phyloP scores from a whole-genome alignment of 2,113 vertebrate species.

The Elephas maximus region DNA sequence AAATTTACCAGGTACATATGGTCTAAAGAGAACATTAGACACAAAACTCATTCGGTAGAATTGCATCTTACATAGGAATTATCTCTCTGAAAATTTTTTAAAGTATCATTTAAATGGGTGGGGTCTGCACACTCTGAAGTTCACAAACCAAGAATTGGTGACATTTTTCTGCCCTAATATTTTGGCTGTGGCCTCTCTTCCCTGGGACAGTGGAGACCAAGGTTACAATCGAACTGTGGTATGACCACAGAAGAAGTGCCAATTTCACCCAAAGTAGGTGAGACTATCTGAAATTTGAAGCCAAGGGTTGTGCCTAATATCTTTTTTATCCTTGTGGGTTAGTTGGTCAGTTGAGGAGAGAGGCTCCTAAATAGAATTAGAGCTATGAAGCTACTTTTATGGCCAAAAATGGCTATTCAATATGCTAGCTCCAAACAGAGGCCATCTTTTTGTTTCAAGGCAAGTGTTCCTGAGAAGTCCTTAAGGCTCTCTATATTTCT shows the following conservation, averaged over 20 bases:
- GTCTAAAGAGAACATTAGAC: not conserved
- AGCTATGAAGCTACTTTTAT: not conserved
- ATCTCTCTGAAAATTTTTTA: conserved; percentile 7
- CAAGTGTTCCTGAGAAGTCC: not conserved
- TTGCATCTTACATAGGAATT: not conserved
- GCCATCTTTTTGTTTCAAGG: not conserved
- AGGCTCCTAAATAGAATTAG: not conserved
- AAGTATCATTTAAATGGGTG: not conserved
- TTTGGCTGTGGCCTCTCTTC: not conserved
- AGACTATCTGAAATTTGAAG: conserved; percentile 12
- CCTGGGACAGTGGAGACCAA: not conserved
- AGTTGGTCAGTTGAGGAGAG: not conserved
- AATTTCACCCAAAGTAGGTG: not conserved
- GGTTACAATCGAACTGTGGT: conserved; percentile 17
- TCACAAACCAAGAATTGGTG: conserved; percentile 29
- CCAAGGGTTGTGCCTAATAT: not conserved
- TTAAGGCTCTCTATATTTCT: not conserved
- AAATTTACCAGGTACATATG: conserved; percentile 1
- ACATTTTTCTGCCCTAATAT: not conserved
- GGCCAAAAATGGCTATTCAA: not conserved
- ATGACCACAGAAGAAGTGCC: not conserved
- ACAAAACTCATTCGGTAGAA: not conserved
- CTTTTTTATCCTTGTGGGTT: not conserved
- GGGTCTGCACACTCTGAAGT: not conserved
- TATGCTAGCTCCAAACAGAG: not conserved